Percentiles rank a stretch among this genome's conserved stretches.
Conservation (phyloP, 2,797 vertebrate species). For the Megaceryle alcyon region DNA sequence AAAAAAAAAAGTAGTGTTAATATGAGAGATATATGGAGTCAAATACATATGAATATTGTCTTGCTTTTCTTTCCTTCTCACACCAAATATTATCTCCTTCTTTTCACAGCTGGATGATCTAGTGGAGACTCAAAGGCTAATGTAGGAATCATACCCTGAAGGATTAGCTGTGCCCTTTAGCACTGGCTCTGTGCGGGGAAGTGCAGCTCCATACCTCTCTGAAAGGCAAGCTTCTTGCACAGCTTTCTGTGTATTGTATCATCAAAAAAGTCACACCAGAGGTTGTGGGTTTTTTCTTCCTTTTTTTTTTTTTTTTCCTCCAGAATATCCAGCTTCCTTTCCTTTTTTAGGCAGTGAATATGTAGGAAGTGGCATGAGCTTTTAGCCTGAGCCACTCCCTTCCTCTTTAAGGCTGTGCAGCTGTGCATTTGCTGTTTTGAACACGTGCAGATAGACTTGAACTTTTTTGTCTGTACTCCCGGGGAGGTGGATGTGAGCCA, state of each 20-base stretch:
- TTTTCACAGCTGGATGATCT: constrained; percentile 67
- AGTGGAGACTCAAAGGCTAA: neutral
- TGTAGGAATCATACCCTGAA: neutral
- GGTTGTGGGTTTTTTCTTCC: neutral
- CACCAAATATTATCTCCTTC: constrained; percentile 7
- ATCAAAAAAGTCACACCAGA: constrained; percentile 10
- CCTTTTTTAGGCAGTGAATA: constrained; percentile 38
- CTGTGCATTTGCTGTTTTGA: constrained; percentile 45
- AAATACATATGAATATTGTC: constrained; percentile 29
- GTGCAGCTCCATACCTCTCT: neutral
- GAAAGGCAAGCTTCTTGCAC: constrained; percentile 3
- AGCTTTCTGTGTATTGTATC: neutral
- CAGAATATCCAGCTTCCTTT: neutral
- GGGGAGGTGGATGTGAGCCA: constrained; percentile 50
- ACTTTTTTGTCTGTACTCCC: constrained; percentile 66
- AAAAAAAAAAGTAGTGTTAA: constrained; percentile 42
- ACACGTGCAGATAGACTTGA: constrained; percentile 54
- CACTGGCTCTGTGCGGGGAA: neutral
- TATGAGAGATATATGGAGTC: neutral
- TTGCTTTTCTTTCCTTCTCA: constrained; percentile 2
- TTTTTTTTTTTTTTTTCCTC: neutral
- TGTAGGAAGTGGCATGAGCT: constrained; percentile 9
- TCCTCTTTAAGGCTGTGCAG: constrained; percentile 53
- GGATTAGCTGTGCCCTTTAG: neutral
- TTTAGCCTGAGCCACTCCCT: constrained; percentile 62